Conservation (phyloP, 2,797 vertebrate species). For the Somateria mollissima region DNA sequence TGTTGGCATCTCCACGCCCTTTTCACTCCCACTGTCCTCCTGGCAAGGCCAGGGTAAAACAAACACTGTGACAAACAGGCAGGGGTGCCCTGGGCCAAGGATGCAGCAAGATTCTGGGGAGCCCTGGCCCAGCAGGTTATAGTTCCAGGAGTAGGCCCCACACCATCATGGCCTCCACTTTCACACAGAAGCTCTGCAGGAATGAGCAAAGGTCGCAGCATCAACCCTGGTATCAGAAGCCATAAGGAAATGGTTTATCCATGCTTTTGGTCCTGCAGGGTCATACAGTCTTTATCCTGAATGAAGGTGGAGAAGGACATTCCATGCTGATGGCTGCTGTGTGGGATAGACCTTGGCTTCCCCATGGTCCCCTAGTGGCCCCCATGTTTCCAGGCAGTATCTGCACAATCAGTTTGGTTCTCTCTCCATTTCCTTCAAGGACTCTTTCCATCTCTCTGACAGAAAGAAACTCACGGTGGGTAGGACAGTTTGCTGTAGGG, state of each 20-base stretch:
- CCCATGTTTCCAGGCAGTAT: accelerated
- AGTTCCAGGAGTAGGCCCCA: neutral
- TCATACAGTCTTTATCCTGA: neutral
- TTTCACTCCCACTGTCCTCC: neutral
- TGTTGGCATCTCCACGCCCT: too few species aligned
- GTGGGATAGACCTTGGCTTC: neutral
- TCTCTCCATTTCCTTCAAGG: neutral
- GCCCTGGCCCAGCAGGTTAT: too few species aligned
- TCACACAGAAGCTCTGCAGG: neutral
- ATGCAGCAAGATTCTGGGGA: neutral
- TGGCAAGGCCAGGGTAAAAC: neutral
- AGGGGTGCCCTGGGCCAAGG: neutral
- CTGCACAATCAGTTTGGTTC: accelerated
- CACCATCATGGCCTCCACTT: accelerated
- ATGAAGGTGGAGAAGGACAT: neutral
- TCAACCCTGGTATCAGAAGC: accelerated
- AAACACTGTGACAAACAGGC: neutral
- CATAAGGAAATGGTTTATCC: accelerated
- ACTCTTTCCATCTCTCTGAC: neutral
- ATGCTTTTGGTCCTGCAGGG: neutral
- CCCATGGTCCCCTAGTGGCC: neutral
- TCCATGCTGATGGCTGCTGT: accelerated
- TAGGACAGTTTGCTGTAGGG: neutral
- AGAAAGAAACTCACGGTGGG: neutral
- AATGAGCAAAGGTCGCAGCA: accelerated